Conservation (phyloP, 2,113 vertebrate genomes). For the Puffinus mauretanicus region DNA sequence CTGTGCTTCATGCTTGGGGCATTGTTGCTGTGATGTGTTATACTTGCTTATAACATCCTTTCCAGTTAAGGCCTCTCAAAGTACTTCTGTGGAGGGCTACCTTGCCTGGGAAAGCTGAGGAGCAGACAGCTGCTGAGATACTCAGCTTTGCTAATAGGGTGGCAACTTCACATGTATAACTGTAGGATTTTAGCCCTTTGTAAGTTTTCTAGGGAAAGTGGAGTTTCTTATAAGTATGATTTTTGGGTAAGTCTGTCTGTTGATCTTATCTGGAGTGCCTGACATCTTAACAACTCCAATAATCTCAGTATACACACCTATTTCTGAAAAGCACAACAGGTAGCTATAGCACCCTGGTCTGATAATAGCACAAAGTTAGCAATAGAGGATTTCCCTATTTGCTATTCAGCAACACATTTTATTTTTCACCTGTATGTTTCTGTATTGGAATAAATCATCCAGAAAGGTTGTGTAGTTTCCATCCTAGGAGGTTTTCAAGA, state of each 20-base stretch:
- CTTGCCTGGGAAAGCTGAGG: background rate
- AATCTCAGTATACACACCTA: background rate
- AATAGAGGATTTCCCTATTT: background rate
- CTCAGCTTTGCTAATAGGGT: background rate
- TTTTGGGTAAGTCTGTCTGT: background rate
- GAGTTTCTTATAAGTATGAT: background rate
- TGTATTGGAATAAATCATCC: background rate
- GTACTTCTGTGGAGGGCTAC: background rate
- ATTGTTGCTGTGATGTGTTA: background rate
- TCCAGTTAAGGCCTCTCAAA: background rate
- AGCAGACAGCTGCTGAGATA: background rate
- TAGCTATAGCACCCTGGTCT: background rate
- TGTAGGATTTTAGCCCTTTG: background rate
- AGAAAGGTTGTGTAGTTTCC: background rate
- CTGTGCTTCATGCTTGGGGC: background rate
- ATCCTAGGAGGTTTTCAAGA: background rate
- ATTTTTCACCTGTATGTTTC: background rate
- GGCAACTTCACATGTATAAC: background rate
- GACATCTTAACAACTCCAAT: background rate
- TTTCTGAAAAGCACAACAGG: background rate
- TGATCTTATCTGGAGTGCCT: background rate
- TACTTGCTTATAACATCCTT: background rate
- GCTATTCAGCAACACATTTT: background rate
- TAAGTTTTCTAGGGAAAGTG: background rate
- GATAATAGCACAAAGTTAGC: background rate